Percentiles rank a stretch among this genome's conserved stretches.
phyloP scores from a whole-genome alignment of 2,113 vertebrate species.

The Oreochromis spilurus region DNA sequence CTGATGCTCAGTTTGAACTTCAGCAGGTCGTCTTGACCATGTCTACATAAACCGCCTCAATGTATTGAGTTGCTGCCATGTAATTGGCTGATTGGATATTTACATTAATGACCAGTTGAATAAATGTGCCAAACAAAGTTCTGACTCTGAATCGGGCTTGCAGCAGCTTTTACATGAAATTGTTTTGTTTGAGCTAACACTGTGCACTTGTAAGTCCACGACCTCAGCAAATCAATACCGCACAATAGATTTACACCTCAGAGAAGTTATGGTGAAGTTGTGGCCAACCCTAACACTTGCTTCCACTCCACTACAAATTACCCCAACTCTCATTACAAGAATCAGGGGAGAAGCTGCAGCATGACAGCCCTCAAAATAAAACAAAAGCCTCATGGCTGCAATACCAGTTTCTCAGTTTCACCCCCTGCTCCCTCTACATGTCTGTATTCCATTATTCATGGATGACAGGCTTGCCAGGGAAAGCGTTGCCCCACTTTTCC shows the following conservation, averaged over 20 bases:
- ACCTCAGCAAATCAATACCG: neutral
- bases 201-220: neutral
- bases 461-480: constrained; percentile 9
- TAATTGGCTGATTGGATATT: neutral
- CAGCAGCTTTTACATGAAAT: neutral
- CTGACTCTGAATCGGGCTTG: neutral
- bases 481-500: constrained; percentile 28
- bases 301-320: neutral
- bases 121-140: neutral
- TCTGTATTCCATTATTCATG: constrained; percentile 46
- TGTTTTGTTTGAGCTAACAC: neutral
- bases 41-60: neutral
- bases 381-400: neutral
- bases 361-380: neutral
- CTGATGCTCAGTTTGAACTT: neutral
- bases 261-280: neutral
- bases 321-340: neutral
- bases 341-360: neutral
- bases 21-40: neutral
- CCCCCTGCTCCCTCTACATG: neutral
- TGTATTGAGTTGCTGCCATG: neutral
- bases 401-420: constrained; percentile 1
- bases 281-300: neutral
- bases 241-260: neutral
- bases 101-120: neutral